Base-by-base conservation (phyloP, 2,888 invertebrate genomes). In the Laspeyria flexula region DNA sequence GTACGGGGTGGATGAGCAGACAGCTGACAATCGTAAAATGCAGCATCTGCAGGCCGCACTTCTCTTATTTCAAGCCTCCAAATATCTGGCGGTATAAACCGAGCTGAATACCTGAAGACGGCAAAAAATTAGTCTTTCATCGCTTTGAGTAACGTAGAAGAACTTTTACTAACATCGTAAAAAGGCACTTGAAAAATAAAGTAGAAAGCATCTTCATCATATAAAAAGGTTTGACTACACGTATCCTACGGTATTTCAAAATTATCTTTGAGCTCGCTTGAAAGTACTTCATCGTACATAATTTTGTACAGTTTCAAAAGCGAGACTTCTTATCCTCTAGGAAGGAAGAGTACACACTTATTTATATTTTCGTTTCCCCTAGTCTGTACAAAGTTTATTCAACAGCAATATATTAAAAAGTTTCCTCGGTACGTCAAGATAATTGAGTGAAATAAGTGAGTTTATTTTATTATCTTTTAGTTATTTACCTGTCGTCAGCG, bases 51-150 rank as follows among this genome's bases (percentile, higher is more conserved):
- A 0, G 90, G 85, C 12, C 88, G 77, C n/a, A 92, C 90, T 51
- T 86, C 83, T 44, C 72, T 80, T 9, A 92, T 77, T 54, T 91
- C 86, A 30, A 92, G 55, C 52, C 92, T 74, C 92, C 92, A 92
- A 45, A 90, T 90, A 59, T 92, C 92, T 31, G 92, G 92, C 0
- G 91, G 91, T 39, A 92, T 90, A 75, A 91, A 92, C 1, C 85
- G 81, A 9, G 91, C 89, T 39, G 91, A 91, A 57, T 90, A 92
- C 69, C 91, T 92, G 59, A 2, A 7, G 3, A 18, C 5, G 18
- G 3, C 1, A 7, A 25, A 25, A 25, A 3, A 25, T 7, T 6
- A 25, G 25, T 25, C 3, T 7, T 4, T 25, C 25, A 6, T 25
- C 3, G 9, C 25, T 25, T 3, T 18, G 2, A 3, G 2, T 18